Evolutionary conservation across 1,140 invertebrate species (phyloP).

Genomic region (Mizuhopecten yessoensis): DNA sequence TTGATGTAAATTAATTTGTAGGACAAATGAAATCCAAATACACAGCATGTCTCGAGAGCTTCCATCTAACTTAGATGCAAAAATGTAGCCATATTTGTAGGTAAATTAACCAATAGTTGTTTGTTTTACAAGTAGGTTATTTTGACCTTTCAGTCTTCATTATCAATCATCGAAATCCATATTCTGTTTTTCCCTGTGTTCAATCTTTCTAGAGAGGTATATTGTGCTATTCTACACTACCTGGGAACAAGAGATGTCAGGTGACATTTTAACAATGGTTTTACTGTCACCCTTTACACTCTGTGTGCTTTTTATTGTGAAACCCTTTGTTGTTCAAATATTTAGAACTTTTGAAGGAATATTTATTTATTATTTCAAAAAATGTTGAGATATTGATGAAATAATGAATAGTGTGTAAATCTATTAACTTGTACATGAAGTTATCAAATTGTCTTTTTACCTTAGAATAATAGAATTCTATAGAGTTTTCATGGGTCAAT

Average conservation of each 20-base stretch:
- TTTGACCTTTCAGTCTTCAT: background rate
- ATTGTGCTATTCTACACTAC: background rate
- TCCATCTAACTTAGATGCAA: background rate
- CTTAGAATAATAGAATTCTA: too few species aligned
- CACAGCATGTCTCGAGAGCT: background rate
- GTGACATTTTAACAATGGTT: background rate
- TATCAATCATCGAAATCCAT: slow-evolving; percentile 33
- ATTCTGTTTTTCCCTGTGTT: slow-evolving; percentile 12
- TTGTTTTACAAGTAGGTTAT: background rate
- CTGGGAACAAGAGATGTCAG: too few species aligned
- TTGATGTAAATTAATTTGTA: background rate
- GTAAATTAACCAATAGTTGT: background rate
- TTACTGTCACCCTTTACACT: background rate
- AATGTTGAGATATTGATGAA: too few species aligned
- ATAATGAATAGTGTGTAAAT: too few species aligned
- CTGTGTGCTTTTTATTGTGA: background rate
- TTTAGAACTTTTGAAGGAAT: too few species aligned
- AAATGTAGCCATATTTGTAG: background rate
- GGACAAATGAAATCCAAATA: background rate
- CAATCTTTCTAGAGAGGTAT: background rate
- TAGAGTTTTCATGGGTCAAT: too few species aligned
- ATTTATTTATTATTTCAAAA: background rate
- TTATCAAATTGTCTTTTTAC: too few species aligned
- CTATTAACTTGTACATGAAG: too few species aligned
- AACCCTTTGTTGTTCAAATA: background rate